Conservation (phyloP, 1,140 invertebrate genomes). For the Psix sp. region DNA sequence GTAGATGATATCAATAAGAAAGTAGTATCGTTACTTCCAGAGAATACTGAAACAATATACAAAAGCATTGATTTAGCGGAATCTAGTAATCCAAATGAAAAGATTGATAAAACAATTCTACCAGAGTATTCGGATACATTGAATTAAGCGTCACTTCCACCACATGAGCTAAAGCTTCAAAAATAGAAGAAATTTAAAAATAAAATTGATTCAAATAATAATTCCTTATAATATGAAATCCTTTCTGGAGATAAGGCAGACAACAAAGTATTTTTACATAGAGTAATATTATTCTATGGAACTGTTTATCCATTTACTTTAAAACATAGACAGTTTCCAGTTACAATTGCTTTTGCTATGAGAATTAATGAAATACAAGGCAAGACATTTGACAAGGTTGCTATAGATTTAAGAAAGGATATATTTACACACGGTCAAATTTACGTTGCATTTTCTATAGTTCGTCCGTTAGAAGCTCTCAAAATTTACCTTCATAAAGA, state of each 20-base stretch:
- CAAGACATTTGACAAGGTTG: neutral
- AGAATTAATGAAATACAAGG: constrained; percentile 1
- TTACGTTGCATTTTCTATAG: too few relatives aligned
- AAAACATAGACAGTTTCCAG: constrained; percentile 3
- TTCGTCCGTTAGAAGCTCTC: too few relatives aligned
- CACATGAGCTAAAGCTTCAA: too few relatives aligned
- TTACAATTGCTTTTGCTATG: constrained; percentile 4
- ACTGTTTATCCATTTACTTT: neutral
- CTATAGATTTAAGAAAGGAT: neutral
- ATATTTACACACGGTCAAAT: too few relatives aligned
- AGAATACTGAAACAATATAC: neutral
- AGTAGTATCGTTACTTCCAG: neutral
- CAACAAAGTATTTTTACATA: neutral
- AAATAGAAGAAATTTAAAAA: neutral
- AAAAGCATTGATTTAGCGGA: neutral
- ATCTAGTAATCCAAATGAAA: neutral
- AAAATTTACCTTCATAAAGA: too few relatives aligned
- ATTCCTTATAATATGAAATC: neutral
- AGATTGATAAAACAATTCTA: too few relatives aligned
- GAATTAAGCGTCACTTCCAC: too few relatives aligned
- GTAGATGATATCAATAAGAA: neutral
- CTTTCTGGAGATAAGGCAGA: neutral
- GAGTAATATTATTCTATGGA: neutral
- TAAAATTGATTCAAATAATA: constrained; percentile 1
- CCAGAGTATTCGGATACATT: too few relatives aligned